A percentile compares a stretch with the other conserved stretches of the same genome.
Conservation (phyloP, 2,113 vertebrate genomes). For the Ginglymostoma cirratum region DNA sequence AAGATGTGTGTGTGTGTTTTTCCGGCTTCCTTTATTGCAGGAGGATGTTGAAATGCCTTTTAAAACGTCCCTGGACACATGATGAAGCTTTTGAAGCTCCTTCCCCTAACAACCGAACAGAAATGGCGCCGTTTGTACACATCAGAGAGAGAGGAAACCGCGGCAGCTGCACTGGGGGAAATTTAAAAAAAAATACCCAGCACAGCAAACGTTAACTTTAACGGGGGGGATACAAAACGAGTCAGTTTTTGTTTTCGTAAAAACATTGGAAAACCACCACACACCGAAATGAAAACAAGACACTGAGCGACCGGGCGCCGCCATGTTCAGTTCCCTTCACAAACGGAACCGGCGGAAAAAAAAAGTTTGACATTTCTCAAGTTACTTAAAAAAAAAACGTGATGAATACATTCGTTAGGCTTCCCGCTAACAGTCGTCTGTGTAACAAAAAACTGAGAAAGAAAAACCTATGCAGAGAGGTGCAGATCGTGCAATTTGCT, state of each 20-base stretch:
- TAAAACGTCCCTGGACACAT: neutral
- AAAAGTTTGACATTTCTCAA: too few relatives aligned
- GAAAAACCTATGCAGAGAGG: too few relatives aligned
- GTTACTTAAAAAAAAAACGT: too few relatives aligned
- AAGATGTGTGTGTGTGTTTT: neutral
- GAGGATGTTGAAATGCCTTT: neutral
- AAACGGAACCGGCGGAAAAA: neutral
- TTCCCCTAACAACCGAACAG: neutral
- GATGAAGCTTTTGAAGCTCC: neutral
- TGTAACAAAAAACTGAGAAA: too few relatives aligned
- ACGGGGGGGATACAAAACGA: neutral
- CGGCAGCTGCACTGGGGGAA: neutral
- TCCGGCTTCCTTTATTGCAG: neutral
- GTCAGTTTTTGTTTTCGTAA: neutral
- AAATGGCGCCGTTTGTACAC: neutral
- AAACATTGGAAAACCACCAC: neutral
- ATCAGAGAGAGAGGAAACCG: neutral
- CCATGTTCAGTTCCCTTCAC: neutral
- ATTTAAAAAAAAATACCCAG: too few relatives aligned
- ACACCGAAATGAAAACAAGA: neutral
- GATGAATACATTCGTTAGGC: too few relatives aligned
- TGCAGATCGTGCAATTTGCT: too few relatives aligned
- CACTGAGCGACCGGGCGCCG: neutral
- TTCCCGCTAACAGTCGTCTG: too few relatives aligned
- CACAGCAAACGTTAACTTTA: neutral